Evolutionary conservation across 1,140 invertebrate species (phyloP).

Genomic region (Dolichoris vasculosae): DNA sequence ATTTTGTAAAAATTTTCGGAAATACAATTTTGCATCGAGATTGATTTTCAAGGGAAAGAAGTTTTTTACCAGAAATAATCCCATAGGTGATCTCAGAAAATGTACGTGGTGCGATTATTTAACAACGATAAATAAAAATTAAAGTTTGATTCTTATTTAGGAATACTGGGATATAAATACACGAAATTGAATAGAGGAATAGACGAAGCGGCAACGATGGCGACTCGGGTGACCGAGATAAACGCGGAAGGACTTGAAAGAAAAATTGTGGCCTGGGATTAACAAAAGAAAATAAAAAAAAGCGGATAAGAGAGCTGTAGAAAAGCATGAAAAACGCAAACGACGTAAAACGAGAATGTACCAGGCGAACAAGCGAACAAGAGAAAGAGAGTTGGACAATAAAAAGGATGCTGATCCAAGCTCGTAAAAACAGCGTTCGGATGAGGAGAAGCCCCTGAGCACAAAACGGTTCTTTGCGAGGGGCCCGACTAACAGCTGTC

Average conservation of each 20-base stretch:
- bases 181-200: neutral
- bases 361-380: too few species aligned
- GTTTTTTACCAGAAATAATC: too few species aligned
- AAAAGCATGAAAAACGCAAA: neutral
- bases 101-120: too few species aligned
- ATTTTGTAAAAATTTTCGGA: too few species aligned
- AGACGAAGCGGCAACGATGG: neutral
- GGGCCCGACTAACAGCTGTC: conserved; percentile 11
- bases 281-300: neutral
- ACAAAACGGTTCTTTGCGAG: conserved; percentile 22
- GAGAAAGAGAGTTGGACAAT: neutral
- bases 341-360: neutral
- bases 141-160: neutral
- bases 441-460: neutral
- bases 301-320: neutral
- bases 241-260: neutral
- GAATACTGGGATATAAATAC: neutral
- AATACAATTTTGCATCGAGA: too few species aligned
- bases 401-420: neutral
- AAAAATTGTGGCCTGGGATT: neutral
- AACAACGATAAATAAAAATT: neutral
- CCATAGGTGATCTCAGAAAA: too few species aligned
- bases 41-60: too few species aligned
- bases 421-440: neutral
- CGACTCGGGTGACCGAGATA: neutral